Base-by-base conservation (phyloP, 2,113 vertebrate genomes). In the Dissostichus mawsoni region DNA sequence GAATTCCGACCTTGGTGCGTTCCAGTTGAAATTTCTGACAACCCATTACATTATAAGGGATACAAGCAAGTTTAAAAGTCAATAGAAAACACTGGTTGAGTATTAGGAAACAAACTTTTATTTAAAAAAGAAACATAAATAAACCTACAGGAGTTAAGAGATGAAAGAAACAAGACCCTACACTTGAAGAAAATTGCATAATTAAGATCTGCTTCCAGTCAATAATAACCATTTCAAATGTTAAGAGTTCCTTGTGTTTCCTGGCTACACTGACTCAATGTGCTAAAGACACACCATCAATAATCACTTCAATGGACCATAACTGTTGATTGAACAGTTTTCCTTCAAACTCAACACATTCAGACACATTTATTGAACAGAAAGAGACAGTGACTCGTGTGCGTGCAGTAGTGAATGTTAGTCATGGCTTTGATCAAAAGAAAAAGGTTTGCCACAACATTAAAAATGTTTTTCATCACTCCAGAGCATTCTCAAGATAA, bases 81-180 rank as follows among this genome's bases (percentile, higher is more conserved):
- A 45, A 20, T 8, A 76, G 63, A 52, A 73, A 33, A 16, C 64
- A 53, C 11, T 1, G 8, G 8, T 79, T 59, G 5, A 76, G 58
- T 75, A 87, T 65, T 74, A 90, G 84, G 88, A 90, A 88, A 89
- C 64, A 33, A 73, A 87, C 53, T 44, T 93, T 93, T 92, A 93
- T 91, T 90, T 88, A 68, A 87, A 90, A 91, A 88, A 73, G 64
- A 74, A 86, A 90, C 81, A 91, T 82, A 92, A 91, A 92, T 89
- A 90, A 78, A 87, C 76, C 76, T 69, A 82, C 76, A 87, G 72
- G 83, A 62, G 74, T 83, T 71, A 85, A 41, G 45, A 80, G 25
- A 69, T 56, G 55, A 77, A 64, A 80, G 36, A 70, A 85, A 82
- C 25, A 76, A 65, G 58, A 76, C 48, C 29, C 25, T 66, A 82